Evolutionary conservation across 1,140 invertebrate genomes (phyloP), one percentile per base, ranked within the genome.

Genomic region (Plutomurus gul): DNA sequence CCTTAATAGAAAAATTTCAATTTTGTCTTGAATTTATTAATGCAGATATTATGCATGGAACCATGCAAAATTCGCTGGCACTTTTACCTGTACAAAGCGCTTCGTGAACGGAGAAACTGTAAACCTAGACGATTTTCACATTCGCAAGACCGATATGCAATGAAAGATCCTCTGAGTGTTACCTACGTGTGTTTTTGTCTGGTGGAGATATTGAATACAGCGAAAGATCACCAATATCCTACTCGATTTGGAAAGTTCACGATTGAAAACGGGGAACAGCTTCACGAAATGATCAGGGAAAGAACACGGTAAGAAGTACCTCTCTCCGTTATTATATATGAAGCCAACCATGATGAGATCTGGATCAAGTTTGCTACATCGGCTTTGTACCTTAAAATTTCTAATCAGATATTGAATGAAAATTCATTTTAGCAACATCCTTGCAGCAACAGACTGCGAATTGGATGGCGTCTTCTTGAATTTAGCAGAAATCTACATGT

Each of bases 381-480:
- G n/a, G n/a, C n/a, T n/a, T n/a, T n/a, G n/a, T n/a, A n/a, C n/a
- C n/a, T n/a, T n/a, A n/a, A n/a, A n/a, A n/a, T n/a, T n/a, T n/a
- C n/a, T n/a, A n/a, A n/a, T n/a, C n/a, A n/a, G n/a, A n/a, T 43
- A 43, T 43, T 13, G n/a, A 43, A 27, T 56, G 10, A 56, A 3
- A 18, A 70, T 13, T 30, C n/a, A 40, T 25, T 56, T 30, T n/a
- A 33, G 33, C 5, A 5, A 25, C 5, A 13, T 22, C n/a, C 37
- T 51, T 30, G 30, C 30, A 78, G 77, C 0, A 20, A 78, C 8
- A 47, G 70, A 78, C 33, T 51, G 43, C 18, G 27, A 78, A n/a
- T 40, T 73, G 43, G 77, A 78, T 22, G 77, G 70, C 20, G 70
- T 73, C 11, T 78, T 51, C 30, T 47, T 78, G 25, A 78, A 78